These are phyloP conservation scores for Talpa occidentalis DNA, from an alignment of 2,113 vertebrate species.

Conservation along the genomic window DNA sequence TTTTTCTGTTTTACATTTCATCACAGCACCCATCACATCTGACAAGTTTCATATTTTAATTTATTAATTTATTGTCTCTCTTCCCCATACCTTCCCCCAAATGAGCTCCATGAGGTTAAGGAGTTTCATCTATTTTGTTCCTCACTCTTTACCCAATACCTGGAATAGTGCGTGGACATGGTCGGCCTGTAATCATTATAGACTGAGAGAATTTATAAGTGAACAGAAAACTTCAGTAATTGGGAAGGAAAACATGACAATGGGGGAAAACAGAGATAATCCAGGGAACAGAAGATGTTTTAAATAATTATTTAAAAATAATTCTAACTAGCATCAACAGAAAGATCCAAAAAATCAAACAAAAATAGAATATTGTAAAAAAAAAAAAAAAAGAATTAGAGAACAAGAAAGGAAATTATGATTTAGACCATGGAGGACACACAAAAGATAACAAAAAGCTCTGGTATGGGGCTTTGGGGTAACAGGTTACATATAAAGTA, in stretches of 20 bases:
- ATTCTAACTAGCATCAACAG: not conserved
- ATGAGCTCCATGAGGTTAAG: not conserved
- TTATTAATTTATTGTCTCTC: not conserved
- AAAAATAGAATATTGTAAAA: not conserved
- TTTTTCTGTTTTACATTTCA: not conserved
- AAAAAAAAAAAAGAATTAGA: not conserved
- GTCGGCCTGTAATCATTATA: not conserved
- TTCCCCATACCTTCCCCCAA: not conserved
- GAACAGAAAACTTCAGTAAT: too few species aligned
- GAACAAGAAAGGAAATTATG: not conserved
- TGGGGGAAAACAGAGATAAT: not conserved
- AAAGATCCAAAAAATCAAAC: not conserved
- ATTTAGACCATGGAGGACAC: not conserved
- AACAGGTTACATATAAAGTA: not conserved
- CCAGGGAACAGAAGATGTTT: not conserved
- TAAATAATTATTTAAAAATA: too few species aligned
- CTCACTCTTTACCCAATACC: not conserved
- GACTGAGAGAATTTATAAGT: not conserved
- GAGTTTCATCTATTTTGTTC: not conserved
- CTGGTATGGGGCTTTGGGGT: not conserved
- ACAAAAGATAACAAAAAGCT: not conserved
- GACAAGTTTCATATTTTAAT: not conserved
- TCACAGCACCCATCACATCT: not conserved
- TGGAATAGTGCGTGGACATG: not conserved
- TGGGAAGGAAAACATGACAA: not conserved